Evolutionary conservation across 1,140 invertebrate genomes (phyloP).

Genomic region (Penaeus japonicus): DNA sequence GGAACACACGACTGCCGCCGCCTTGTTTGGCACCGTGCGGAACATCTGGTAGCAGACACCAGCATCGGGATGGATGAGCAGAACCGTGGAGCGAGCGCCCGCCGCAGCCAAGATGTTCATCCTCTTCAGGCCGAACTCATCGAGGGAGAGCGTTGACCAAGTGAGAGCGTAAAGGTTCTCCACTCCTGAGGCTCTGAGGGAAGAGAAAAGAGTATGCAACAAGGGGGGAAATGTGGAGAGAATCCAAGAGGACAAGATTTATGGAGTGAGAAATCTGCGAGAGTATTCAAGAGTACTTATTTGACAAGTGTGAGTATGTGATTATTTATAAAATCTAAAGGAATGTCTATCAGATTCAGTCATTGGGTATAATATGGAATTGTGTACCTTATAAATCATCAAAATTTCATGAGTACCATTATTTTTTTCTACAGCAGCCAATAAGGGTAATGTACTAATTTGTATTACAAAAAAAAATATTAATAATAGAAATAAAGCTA

Average conservation of each 20-base stretch:
- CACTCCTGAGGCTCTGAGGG: conserved; percentile 29
- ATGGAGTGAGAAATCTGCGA: too few relatives aligned
- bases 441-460: too few relatives aligned
- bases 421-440: too few relatives aligned
- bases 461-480: too few relatives aligned
- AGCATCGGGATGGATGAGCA: conserved; percentile 61
- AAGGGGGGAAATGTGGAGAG: neutral
- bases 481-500: too few relatives aligned
- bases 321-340: too few relatives aligned
- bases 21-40: conserved; percentile 53
- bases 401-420: too few relatives aligned
- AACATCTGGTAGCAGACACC: conserved; percentile 58
- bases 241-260: too few relatives aligned
- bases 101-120: conserved; percentile 66
- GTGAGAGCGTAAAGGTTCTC: conserved; percentile 66
- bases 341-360: too few relatives aligned
- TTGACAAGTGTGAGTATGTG: too few relatives aligned
- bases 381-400: neutral
- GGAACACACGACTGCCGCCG: conserved; percentile 62
- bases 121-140: conserved; percentile 38
- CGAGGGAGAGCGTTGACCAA: conserved; percentile 65
- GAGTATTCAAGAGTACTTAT: too few relatives aligned
- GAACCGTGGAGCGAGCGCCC: conserved; percentile 62
- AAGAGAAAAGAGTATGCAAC: neutral
- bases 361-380: too few relatives aligned